Base-by-base conservation (phyloP, 2,797 vertebrate species). In the Sphaeramia orbicularis region DNA sequence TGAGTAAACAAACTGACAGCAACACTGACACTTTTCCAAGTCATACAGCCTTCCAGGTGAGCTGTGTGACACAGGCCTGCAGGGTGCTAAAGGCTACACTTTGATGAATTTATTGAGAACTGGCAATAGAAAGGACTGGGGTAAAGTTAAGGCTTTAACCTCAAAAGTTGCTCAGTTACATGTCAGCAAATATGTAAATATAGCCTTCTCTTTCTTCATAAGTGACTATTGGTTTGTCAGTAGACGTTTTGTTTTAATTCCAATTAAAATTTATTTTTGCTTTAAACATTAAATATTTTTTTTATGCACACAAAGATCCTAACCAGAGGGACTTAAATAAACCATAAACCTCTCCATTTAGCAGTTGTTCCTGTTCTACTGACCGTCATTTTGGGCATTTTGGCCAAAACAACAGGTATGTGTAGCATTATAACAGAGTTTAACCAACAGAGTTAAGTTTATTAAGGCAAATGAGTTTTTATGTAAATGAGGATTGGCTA, bases 21-120 rank as follows among this genome's bases (percentile, higher is more conserved):
- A 43, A 55, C 78, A 41, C 71, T 77, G 80, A 82, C 79, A 80
- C 76, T 64, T 82, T 60, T 80, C 65, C 63, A 50, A 76, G 71
- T 71, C 67, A 9, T 42, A 30, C 61, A 79, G 62, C 57, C 69
- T 75, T 78, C 65, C 78, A 82, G 77, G 65, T 83, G 72, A 85
- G 75, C 65, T 27, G 71, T 72, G 74, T 81, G 77, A 74, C 79
- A 81, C 74, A 65, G 78, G 86, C 84, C 87, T 64, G 68, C 77
- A 80, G 82, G 77, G 70, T 77, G 82, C 89, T 88, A 65, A 86
- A 36, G 85, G 85, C 79, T 64, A 56, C 72, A 70, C 86, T 85
- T 86, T 82, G 82, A 85, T 77, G 70, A 73, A 68, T 67, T 38
- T 65, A 83, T 78, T 80, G 77, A 80, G 71, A 76, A 65, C 37